A percentile compares a stretch with the other conserved stretches of the same genome.
phyloP scores from a whole-genome alignment of 1,140 invertebrate species.

The Stegodyphus dumicola region DNA sequence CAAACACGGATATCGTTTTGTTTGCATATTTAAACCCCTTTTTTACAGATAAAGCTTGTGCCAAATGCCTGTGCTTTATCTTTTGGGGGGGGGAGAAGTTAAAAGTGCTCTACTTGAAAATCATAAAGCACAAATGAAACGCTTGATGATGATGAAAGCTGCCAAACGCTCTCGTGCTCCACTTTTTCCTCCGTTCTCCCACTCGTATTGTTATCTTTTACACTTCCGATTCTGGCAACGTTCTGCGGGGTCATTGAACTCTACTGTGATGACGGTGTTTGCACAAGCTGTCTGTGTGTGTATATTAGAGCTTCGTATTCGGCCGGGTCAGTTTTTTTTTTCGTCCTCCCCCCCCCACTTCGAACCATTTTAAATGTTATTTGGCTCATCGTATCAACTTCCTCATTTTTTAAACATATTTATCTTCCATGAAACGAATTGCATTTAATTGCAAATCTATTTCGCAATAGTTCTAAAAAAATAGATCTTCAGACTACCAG shows the following conservation, averaged over 20 bases:
- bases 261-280: not conserved
- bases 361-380: no score
- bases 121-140: slow-evolving; percentile 8
- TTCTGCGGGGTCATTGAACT: slow-evolving; percentile 44
- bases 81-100: no score
- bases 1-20: no score
- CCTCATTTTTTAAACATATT: no score
- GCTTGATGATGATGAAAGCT: slow-evolving; percentile 2
- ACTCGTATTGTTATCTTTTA: slow-evolving; percentile 45
- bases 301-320: not conserved
- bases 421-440: no score
- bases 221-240: slow-evolving; percentile 38
- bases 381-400: no score
- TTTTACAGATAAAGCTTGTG: no score
- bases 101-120: slow-evolving; percentile 34
- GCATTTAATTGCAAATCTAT: no score
- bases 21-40: no score
- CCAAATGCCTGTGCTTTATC: no score
- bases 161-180: slow-evolving; percentile 37
- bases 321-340: not conserved
- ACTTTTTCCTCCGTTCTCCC: slow-evolving; percentile 36
- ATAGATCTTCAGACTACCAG: no score
- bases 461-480: no score
- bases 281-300: not conserved
- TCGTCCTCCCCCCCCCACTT: not conserved